A percentile compares a stretch with the other conserved stretches of the same genome.
Conservation (phyloP, 2,888 invertebrate genomes). For the Griposia aprilina region DNA sequence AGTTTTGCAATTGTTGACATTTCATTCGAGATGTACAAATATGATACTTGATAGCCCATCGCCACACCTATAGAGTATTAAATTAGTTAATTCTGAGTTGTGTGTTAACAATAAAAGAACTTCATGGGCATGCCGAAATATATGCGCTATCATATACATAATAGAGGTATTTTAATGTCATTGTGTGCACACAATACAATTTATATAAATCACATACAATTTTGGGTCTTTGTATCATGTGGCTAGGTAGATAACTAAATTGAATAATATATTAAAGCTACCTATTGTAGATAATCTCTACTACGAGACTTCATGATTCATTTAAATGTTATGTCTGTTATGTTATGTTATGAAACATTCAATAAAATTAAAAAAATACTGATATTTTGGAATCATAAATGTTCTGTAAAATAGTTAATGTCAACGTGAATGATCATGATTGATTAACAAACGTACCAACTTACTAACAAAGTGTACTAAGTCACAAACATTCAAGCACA, state of each 20-base stretch:
- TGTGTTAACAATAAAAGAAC: constrained; percentile 34
- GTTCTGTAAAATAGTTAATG: background rate
- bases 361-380: constrained; percentile 1
- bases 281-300: background rate
- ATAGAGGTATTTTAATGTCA: constrained; percentile 38
- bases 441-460: background rate
- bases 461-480: background rate
- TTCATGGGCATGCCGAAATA: constrained; percentile 43
- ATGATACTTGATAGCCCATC: constrained; percentile 47
- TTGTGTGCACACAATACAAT: constrained; percentile 41
- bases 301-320: background rate
- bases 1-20: constrained; percentile 57
- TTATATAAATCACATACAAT: constrained; percentile 48
- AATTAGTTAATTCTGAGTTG: constrained; percentile 25
- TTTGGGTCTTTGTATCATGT: constrained; percentile 31
- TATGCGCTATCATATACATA: constrained; percentile 19
- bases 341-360: too few relatives aligned
- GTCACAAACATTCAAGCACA: background rate
- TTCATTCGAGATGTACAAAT: constrained; percentile 42
- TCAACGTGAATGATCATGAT: background rate
- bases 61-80: constrained; percentile 47
- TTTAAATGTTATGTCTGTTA: constrained; percentile 9
- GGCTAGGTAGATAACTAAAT: constrained; percentile 27
- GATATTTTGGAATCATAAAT: background rate
- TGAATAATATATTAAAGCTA: constrained; percentile 13